Base-by-base conservation (phyloP, 2,113 vertebrate genomes). In the Strigops habroptila region DNA sequence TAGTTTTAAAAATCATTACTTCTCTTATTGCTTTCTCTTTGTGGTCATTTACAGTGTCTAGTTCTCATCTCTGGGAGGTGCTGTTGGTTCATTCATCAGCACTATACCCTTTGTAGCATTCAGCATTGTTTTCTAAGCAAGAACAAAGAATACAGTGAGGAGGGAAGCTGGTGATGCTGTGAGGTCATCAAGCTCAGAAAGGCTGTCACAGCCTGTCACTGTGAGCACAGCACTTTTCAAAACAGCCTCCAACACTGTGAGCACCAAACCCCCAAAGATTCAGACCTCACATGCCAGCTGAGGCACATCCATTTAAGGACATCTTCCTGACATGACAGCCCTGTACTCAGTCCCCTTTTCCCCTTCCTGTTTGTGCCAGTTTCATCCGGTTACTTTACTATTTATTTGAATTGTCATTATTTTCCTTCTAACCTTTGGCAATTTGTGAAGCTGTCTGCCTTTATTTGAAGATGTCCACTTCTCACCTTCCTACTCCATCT, bases 21-120 rank as follows among this genome's bases (percentile, higher is more conserved):
- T 49, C 77, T 96, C 57, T 81, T 55, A 49, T 8, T 46, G 44
- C 73, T 85, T 80, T 62, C 53, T 73, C 44, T 75, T 67, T 71
- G 64, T 48, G 44, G 68, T 46, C 35, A 55, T 53, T 74, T 49
- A 53, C 82, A 62, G 4, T 92, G 52, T 35, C 70, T 83, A 22
- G 27, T 69, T 95, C 78, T 86, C 83, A 74, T 80, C 91, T 80
- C 74, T 91, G 82, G 97, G 93, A 92, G 97, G 96, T 88, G 95
- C 96, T 97, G 81, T 91, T 60, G 69, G 88, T 81, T 91, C 78
- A 93, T n/a, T 57, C 75, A 71, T 59, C 41, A 75, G 67, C 76
- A 67, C 81, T 30, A 17, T 41, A 39, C n/a, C 41, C 73, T 69
- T 41, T 67, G 80, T 25, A 78, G 73, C 67, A 23, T 73, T 91